Evolutionary conservation across 2,888 invertebrate species (phyloP).

Genomic region (Ophion ellenae): DNA sequence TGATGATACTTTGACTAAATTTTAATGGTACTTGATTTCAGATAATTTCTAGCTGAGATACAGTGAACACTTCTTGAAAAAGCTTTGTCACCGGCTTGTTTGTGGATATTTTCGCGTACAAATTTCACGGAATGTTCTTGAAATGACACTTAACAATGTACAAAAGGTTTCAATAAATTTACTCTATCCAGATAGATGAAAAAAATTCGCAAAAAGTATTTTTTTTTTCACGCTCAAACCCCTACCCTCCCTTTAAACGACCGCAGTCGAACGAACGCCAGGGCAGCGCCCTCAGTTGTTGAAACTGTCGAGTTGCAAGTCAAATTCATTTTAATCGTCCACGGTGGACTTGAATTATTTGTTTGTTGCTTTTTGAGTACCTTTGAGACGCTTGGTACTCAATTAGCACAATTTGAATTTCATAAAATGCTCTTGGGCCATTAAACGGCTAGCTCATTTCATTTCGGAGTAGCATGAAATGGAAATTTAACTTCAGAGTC

Average conservation of each 20-base stretch:
- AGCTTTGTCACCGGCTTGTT: too few relatives aligned
- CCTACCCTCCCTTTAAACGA: not conserved
- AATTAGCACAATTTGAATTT: conserved; percentile 20
- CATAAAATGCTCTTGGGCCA: conserved; percentile 1
- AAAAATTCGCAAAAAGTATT: too few relatives aligned
- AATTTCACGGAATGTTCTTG: too few relatives aligned
- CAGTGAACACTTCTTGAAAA: too few relatives aligned
- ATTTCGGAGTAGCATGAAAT: not conserved
- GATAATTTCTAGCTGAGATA: too few relatives aligned
- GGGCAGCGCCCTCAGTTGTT: not conserved
- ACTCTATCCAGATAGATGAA: too few relatives aligned
- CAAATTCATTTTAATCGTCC: not conserved
- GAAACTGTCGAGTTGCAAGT: not conserved
- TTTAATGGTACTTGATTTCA: too few relatives aligned
- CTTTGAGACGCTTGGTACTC: not conserved
- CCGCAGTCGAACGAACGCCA: not conserved
- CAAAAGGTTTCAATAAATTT: too few relatives aligned
- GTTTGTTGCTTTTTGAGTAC: conserved; percentile 3
- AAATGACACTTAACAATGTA: too few relatives aligned
- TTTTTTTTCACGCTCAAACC: too few relatives aligned
- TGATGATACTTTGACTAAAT: too few relatives aligned
- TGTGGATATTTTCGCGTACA: too few relatives aligned
- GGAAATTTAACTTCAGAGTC: not conserved
- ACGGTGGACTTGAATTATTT: not conserved
- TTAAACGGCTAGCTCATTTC: not conserved